Base-by-base conservation (phyloP, 2,888 invertebrate genomes). In the Drosophila sordidapex region DNA sequence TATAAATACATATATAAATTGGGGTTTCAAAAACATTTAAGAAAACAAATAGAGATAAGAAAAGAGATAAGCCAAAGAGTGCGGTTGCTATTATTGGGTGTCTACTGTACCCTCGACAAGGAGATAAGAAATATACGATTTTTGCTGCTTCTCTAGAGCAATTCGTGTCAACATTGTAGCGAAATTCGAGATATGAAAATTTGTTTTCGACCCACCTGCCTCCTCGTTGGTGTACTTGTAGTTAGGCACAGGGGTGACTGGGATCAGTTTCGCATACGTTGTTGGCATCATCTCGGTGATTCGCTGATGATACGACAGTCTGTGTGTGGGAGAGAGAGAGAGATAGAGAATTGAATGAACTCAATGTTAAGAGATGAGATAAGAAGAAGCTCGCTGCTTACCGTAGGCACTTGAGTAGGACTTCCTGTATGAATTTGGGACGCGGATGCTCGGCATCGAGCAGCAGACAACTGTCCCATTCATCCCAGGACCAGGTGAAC, bases 401-500 rank as follows among this genome's bases (percentile, higher is more conserved):
- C 98, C 99, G 96, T 88, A 99, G 95, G 90, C 97, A 97, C 93
- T 98, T 98, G 43, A 96, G 95, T 67, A 99, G 95, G 25, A 98
- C 97, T 93, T 99, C 99, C 79, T 96, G 95, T 64, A 99, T 97
- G 93, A 99, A 99, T 91, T 98, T 97, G 1, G 98, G 98, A 84
- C 98, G 97, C 0, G 99, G 99, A 93, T 98, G 97, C 89, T 98
- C 97, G 1, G 95, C 92, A 91, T 98, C 98, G 31, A 98, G 94
- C 77, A 96, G 95, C n/a, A 97, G 94, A 88, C 97, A 97, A 18
- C 96, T 96, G 90, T 97, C 97, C 98, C 98, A 98, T 91, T 98
- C 98, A 81, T 98, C 98, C 99, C 99, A 99, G 3, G 98, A 98
- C 99, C 99, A 99, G 62, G 98, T 96, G 93, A 98, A 99, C 93